Evolutionary conservation across 1,140 invertebrate species (phyloP), one percentile per base, ranked within the genome.

Genomic region (Lamellibrachia luymesi): DNA sequence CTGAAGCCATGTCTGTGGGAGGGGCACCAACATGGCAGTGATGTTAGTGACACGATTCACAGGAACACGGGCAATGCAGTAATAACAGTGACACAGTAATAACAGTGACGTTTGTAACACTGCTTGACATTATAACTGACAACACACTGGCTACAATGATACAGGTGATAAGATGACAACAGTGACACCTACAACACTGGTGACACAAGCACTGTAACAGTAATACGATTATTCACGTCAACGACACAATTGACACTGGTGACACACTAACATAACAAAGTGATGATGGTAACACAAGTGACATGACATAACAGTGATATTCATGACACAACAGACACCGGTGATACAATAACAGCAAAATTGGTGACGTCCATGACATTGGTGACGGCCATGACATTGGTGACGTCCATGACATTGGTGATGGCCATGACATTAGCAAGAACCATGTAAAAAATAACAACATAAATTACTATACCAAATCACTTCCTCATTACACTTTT

Each of bases 1-100:
- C 98, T 97, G 94, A 98, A 97, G 25, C 94, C 93, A 93, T 95
- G 95, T 91, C 96, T 96, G 92, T 80, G 94, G 92, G 90, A 96
- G 90, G 38, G 38, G 38, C 38, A 38, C 38, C 38, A 1, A 94
- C 95, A 56, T 56, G 52, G 6, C 52, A 38, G 38, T 56, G 52
- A 22, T 22, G 25, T 17, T 22, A 80, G 64, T 80, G 17, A 80
- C 8, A 80, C 17, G 25, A 4, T 17, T 17, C 13, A 80, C 64
- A 80, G 52, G 52, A 13, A 13, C 52, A 56, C 52, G 13, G 52
- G 13, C 52, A 56, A 56, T 80, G 2, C 64, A 80, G 64, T 17
- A 80, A 80, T 80, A 80, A 6, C 64, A 80, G 17, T 22, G 17
- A 80, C 64, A 80, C 4, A 6, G 10, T 52, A 52, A 10, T 80